Evolutionary conservation across 2,113 vertebrate species (phyloP), one percentile per base, ranked within the genome.

Genomic region (Pithys albifrons): DNA sequence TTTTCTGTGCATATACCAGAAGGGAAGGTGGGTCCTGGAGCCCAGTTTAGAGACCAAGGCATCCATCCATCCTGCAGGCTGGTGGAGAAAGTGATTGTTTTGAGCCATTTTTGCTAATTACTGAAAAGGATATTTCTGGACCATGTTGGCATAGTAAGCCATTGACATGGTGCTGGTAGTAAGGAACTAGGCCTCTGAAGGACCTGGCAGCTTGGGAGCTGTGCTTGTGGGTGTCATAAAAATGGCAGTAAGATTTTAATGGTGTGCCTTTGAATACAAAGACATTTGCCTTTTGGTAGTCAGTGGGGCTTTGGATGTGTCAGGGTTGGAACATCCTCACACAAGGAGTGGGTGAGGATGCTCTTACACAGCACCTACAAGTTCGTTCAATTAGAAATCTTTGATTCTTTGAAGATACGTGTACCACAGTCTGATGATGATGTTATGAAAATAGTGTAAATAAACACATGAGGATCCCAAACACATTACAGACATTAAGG

Each of bases 281-380:
- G 20, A 31, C 1, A 9, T 62, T 92, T 46, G 62, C 25, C 18
- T 73, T 69, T 49, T 62, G 67, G 6, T 59, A 37, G 33, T 74
- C 1, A 2, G 18, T 7, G 3, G 5, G 20, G 33, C 7, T 28
- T 86, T 0, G 0, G 25, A n/a, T 61, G 5, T 64, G 19, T 66
- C 31, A 0, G 31, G 23, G 27, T 6, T 78, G 65, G 65, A 77
- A 55, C 1, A 2, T 49, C 17, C 16, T 69, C 61, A 20, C 41
- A 6, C 1, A 4, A 45, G 48, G 12, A 52, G 25, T 17, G 41
- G 41, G 27, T 61, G 33, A 65, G 20, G 29, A 43, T 66, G 20
- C 12, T 87, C 29, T 64, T 59, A 58, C 1, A 64, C 10, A 65
- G 41, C 75, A 83, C 12, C 29, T 48, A n/a, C 57, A 37, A 82